phyloP scores from a whole-genome alignment of 2,113 vertebrate genomes.

The Psettodes erumei region DNA sequence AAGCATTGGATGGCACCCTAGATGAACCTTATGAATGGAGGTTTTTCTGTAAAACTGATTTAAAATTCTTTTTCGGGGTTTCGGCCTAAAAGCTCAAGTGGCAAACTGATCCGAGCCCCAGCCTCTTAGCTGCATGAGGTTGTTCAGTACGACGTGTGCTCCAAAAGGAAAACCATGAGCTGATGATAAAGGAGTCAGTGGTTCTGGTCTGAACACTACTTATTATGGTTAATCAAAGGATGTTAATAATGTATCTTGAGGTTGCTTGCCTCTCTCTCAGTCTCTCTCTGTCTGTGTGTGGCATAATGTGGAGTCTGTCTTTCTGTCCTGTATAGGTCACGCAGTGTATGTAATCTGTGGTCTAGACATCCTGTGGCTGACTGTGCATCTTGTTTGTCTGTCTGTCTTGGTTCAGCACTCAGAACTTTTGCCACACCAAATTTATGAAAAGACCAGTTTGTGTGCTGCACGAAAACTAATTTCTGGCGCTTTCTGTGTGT shows the following conservation, averaged over 20 bases:
- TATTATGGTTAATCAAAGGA: constrained; percentile 68
- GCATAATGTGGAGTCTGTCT: constrained; percentile 16
- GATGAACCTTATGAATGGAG: neutral
- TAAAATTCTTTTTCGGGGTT: constrained; percentile 19
- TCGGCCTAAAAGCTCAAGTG: constrained; percentile 12
- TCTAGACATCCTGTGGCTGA: constrained; percentile 60
- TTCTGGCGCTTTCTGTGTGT: neutral
- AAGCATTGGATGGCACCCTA: neutral
- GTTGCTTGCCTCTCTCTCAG: constrained; percentile 20
- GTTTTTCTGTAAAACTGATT: constrained; percentile 8
- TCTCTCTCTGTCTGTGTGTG: constrained; percentile 30
- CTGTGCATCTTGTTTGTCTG: constrained; percentile 28
- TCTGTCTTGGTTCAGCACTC: constrained; percentile 1
- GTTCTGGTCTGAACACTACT: constrained; percentile 52
- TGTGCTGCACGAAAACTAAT: neutral
- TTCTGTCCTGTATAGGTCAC: constrained; percentile 41
- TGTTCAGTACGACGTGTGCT: constrained; percentile 20
- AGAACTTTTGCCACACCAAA: neutral
- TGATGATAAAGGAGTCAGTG: constrained; percentile 60
- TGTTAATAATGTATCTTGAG: constrained; percentile 54
- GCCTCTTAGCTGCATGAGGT: constrained; percentile 10
- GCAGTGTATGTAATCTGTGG: constrained; percentile 55
- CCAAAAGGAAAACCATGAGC: constrained; percentile 37
- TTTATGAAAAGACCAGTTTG: constrained; percentile 17
- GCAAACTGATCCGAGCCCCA: neutral